Conservation (phyloP, 2,113 vertebrate genomes). For the Telmatochromis bifrenatus region DNA sequence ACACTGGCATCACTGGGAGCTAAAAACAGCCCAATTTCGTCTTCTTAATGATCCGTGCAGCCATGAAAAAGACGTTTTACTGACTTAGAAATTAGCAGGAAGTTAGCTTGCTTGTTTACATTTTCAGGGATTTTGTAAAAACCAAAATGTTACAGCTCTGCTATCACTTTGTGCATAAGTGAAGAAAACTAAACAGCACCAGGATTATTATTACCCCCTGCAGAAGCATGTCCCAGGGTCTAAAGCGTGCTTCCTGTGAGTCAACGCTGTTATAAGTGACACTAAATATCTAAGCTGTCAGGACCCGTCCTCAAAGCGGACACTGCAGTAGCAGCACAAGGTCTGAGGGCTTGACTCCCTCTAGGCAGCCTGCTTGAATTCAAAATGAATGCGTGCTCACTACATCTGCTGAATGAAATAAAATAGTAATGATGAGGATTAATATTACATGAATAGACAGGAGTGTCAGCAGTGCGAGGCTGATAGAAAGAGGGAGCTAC, state of each 20-base stretch:
- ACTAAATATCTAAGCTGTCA: neutral
- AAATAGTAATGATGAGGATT: conserved; percentile 42
- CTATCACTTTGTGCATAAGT: neutral
- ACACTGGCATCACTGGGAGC: neutral
- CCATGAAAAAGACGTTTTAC: neutral
- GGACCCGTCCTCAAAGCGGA: neutral
- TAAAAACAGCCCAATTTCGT: neutral
- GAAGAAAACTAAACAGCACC: neutral
- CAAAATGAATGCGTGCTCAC: conserved; percentile 27
- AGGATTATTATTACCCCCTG: neutral
- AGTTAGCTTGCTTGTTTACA: neutral
- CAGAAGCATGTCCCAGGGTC: neutral
- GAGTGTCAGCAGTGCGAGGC: neutral
- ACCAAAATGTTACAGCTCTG: neutral
- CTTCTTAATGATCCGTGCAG: fast-evolving
- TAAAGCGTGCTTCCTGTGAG: neutral
- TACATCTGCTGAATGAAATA: conserved; percentile 16
- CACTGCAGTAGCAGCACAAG: neutral
- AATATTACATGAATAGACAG: conserved; percentile 42
- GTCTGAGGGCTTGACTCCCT: neutral
- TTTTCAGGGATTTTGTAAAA: neutral
- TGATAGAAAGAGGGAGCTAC: neutral
- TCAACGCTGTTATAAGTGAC: neutral
- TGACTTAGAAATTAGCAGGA: neutral
- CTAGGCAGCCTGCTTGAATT: neutral